Base-by-base conservation (phyloP, 2,113 vertebrate genomes). In the Microcebus murinus region DNA sequence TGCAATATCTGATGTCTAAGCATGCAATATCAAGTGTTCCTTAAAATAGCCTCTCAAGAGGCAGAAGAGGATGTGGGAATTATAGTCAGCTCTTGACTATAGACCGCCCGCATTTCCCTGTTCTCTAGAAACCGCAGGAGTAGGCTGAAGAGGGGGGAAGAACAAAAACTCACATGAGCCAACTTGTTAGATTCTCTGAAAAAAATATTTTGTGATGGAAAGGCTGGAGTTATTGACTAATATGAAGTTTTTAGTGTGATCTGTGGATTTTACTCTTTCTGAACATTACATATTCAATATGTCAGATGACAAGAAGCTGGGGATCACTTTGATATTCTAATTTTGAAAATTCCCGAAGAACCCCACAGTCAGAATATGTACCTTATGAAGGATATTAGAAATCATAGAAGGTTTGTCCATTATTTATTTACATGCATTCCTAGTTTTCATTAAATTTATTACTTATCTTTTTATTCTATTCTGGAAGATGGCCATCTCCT, bases 31-130 rank as follows among this genome's bases (percentile, higher is more conserved):
- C 70, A 94, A 98, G 89, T 86, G 61, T 86, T 85, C 74, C 67
- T 95, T 89, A 77, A 97, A 77, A 83, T 85, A 82, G 52, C 79
- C 55, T 91, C 89, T 96, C 71, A 88, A 82, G 91, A 90, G 65
- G 70, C 59, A 82, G 90, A 80, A 87, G 48, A 96, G 77, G 91
- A 85, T 89, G 77, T 52, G 55, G 59, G 91, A 95, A 94, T 79
- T 55, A 57, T 4, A 68, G 29, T 59, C 25, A 61, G 67, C 93
- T 86, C 67, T 88, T 57, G 86, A 92, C 88, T 67, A 1, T 4
- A n/a, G 68, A 59, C 61, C 0, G 4, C 73, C 81, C 0, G 5
- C 67, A 8, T 57, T 57, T 90, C 55, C 65, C 57, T 52, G n/a
- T n/a, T 77, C 50, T 94, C 42, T 31, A 31, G 67, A 81, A 68